A percentile compares a stretch with the other conserved stretches of the same genome.
These are phyloP conservation scores for Irena cyanogastra DNA, from an alignment of 2,113 vertebrate species.

Conservation along the genomic window DNA sequence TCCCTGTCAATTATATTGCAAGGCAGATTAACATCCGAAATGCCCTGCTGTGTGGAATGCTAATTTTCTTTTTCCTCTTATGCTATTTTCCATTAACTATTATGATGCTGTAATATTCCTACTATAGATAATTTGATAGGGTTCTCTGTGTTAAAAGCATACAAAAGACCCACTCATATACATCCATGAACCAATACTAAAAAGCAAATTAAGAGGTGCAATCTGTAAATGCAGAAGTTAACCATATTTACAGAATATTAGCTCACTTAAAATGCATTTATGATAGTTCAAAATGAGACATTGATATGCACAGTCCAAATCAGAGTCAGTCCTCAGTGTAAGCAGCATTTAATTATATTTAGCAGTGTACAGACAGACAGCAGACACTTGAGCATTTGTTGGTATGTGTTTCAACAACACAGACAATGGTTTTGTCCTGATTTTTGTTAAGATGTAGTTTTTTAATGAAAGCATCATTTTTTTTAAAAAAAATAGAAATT, in stretches of 20 bases:
- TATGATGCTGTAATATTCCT: neutral
- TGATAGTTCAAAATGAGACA: neutral
- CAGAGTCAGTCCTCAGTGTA: neutral
- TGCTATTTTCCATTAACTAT: slow-evolving; percentile 22
- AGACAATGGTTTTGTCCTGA: neutral
- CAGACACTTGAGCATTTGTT: neutral
- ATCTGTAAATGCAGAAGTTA: neutral
- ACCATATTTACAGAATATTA: neutral
- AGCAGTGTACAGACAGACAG: neutral
- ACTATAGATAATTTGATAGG: neutral
- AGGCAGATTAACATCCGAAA: slow-evolving; percentile 51
- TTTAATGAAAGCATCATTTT: neutral
- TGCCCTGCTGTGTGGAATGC: slow-evolving; percentile 16
- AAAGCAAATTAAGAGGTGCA: neutral
- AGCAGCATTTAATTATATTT: neutral
- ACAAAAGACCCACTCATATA: neutral
- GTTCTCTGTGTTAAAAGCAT: neutral
- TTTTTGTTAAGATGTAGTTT: neutral
- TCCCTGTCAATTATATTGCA: slow-evolving; percentile 39
- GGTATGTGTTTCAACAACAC: neutral
- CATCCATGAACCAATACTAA: neutral
- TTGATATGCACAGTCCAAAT: neutral
- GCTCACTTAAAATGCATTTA: neutral
- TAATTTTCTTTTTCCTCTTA: slow-evolving; percentile 40
- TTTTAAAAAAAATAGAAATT: neutral